phyloP scores from a whole-genome alignment of 37 sponge, comb jelly and placozoan genomes.

The Ianthella basta region DNA sequence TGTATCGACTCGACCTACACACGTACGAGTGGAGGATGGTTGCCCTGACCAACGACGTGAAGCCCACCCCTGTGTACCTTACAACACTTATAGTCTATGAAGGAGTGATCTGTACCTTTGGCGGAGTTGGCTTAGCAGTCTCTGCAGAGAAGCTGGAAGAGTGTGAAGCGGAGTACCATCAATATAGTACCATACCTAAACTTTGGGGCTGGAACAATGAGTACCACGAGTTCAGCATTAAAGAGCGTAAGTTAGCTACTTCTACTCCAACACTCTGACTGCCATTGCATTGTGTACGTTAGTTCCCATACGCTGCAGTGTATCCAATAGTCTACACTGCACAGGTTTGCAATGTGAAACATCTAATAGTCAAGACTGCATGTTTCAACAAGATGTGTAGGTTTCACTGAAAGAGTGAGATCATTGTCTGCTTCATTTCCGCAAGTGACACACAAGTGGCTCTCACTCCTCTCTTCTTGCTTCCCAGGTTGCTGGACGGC shows the following conservation, averaged over 20 bases:
- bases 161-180: conserved; percentile 34
- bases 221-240: conserved; percentile 60
- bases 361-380: too few relatives aligned
- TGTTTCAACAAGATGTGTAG: too few relatives aligned
- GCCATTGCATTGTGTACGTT: too few relatives aligned
- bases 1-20: conserved; percentile 35
- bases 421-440: too few relatives aligned
- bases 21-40: conserved; percentile 51
- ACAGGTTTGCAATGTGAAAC: too few relatives aligned
- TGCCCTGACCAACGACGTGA: not conserved
- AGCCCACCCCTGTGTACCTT: conserved; percentile 57
- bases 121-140: conserved; percentile 44
- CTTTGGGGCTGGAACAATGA: conserved; percentile 71
- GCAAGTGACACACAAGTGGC: too few relatives aligned
- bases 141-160: conserved; percentile 42
- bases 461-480: not conserved
- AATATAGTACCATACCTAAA: not conserved
- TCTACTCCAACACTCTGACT: too few relatives aligned
- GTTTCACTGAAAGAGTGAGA: too few relatives aligned
- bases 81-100: conserved; percentile 43
- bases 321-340: too few relatives aligned
- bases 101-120: conserved; percentile 51
- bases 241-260: too few relatives aligned
- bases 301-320: too few relatives aligned
- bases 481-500: conserved; percentile 44